phyloP scores from a whole-genome alignment of 2,113 vertebrate genomes.

The Prionailurus bengalensis region DNA sequence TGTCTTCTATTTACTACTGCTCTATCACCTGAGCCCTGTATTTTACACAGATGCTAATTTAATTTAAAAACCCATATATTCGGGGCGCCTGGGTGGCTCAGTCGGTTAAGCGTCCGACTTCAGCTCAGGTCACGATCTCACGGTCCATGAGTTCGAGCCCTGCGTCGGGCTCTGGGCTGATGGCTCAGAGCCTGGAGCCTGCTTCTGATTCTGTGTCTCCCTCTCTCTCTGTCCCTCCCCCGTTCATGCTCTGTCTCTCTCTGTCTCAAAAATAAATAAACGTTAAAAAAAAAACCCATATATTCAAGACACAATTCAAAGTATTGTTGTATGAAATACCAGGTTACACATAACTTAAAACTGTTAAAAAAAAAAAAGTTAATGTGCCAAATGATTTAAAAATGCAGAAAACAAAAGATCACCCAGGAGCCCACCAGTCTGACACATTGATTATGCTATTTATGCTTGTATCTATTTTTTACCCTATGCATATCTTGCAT shows the following conservation, averaged over 20 bases:
- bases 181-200: too few relatives aligned
- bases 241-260: too few relatives aligned
- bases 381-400: slow-evolving; percentile 25
- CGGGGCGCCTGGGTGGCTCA: too few relatives aligned
- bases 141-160: too few relatives aligned
- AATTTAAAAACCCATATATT: neutral
- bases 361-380: neutral
- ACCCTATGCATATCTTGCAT: neutral
- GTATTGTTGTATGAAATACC: slow-evolving; percentile 33
- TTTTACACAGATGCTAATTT: neutral
- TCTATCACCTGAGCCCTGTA: neutral
- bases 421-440: neutral
- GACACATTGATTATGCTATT: neutral
- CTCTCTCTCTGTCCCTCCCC: too few relatives aligned
- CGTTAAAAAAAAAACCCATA: neutral
- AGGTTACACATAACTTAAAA: slow-evolving; percentile 35
- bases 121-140: too few relatives aligned
- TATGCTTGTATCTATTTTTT: neutral
- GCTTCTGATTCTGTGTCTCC: too few relatives aligned
- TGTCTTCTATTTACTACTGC: neutral
- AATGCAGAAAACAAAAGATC: neutral
- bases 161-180: too few relatives aligned
- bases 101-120: too few relatives aligned
- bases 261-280: too few relatives aligned
- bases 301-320: slow-evolving; percentile 15